Base-by-base conservation (phyloP, 2,888 invertebrate species). In the Anorthoa munda region DNA sequence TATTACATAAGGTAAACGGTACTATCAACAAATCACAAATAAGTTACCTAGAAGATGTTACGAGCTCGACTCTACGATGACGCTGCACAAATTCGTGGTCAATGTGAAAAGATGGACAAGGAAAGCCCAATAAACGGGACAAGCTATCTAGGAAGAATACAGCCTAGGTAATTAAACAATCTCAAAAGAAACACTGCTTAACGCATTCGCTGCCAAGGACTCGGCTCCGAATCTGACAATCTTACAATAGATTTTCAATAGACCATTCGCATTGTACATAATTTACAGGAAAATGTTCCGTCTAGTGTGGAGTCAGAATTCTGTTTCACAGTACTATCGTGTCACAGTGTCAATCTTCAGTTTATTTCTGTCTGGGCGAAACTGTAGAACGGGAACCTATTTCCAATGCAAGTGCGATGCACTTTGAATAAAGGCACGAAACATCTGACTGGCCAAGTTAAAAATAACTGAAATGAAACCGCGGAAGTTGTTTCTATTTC, bases 351-450 rank as follows among this genome's bases (percentile, higher is more conserved):
- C 83, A 84, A 86, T 86, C 82, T 78, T 64, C 75, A 71, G 84
- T 88, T 87, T 90, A 90, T 90, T 90, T 89, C 75, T 75, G 86
- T 81, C 74, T 7, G 39, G 66, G 69, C 66, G 88, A 87, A 86
- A 88, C 87, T 89, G 86, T 82, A 77, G 82, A 86, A 88, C 86
- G 87, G 78, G 79, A 86, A 86, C 86, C 93, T 94, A 94, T 93
- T 94, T 93, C 79, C 75, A 83, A 81, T 80, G 81, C 85, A 90
- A 92, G 94, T 90, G 90, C 94, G 90, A 92, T 94, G 95, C 94
- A 93, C 94, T 94, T 90, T 90, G 89, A 77, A 84, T 88, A 89
- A 88, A 89, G 86, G 79, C 83, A 87, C 82, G 86, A 82, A 87
- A 72, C 76, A 73, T 77, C 84, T 85, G 88, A 90, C 84, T 86